Conservation (phyloP, 2,113 vertebrate species). For the Petrocephalus microphthalmus region DNA sequence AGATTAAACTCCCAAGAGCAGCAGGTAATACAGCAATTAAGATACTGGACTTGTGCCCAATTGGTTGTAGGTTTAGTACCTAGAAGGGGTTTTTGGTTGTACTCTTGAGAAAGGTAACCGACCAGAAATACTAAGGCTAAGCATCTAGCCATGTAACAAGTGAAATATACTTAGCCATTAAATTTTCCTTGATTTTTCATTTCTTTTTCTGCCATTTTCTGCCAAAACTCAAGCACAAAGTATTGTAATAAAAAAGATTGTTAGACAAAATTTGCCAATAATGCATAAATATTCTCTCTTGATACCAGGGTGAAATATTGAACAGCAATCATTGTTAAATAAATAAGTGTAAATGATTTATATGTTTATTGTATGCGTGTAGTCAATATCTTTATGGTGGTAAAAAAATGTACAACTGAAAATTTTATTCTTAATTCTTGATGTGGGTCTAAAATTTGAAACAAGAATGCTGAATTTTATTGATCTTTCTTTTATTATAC, state of each 20-base stretch:
- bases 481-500: not conserved
- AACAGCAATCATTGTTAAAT: not conserved
- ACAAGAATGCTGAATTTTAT: not conserved
- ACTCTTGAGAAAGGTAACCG: not conserved
- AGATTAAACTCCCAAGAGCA: constrained; percentile 19
- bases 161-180: not conserved
- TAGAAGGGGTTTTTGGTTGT: not conserved
- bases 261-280: not conserved
- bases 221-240: not conserved
- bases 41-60: not conserved
- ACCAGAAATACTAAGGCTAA: not conserved
- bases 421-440: not conserved
- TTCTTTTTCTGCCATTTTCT: not conserved
- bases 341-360: not conserved
- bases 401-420: not conserved
- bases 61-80: not conserved
- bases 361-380: not conserved
- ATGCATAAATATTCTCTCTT: not conserved
- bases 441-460: not conserved
- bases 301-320: not conserved
- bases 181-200: not conserved
- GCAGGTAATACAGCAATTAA: constrained; percentile 5
- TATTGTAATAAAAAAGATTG: not conserved
- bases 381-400: not conserved
- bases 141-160: not conserved